Evolutionary conservation across 2,797 vertebrate genomes (phyloP), one percentile per base, ranked within the genome.

Genomic region (Rhynchonycteris naso): DNA sequence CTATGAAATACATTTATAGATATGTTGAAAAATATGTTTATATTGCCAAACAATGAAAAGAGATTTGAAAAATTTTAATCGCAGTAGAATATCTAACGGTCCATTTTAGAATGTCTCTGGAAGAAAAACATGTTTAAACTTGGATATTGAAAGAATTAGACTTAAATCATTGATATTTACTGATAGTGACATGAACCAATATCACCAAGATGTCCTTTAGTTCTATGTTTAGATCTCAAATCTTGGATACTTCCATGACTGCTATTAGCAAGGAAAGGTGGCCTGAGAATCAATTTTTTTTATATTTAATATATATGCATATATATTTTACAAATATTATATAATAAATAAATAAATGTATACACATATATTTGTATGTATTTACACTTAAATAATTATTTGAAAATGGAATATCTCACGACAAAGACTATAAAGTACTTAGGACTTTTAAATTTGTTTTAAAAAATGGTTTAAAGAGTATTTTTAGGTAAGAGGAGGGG

Each of bases 31-130:
- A 76, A 43, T 78, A 84, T 35, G 16, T 74, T 35, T 68, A 35
- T 66, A 66, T 84, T 30, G 74, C 7, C 24, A 74, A 84, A 74
- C 3, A 38, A 21, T 76, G 50, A 33, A 81, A 88, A 43, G 4
- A 58, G 7, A 84, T 79, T 61, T 59, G 38, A 94, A 89, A 81
- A 81, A n/a, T 86, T 52, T 90, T 59, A 58, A 65, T 63, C 30
- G 52, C 6, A 74, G 18, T 30, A 52, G 9, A 43, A 74, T 22
- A 74, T 21, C n/a, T 88, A 43, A 87, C 11, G 19, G 9, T 76
- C 65, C 1, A 38, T n/a, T 87, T 90, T 19, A 68, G 33, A 26
- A 15, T 58, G 24, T 59, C 18, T 66, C 30, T 81, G 7, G 19
- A 66, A 87, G n/a, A 30, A 30, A 43, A 52, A n/a, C 74, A 69